phyloP scores from a whole-genome alignment of 2,797 vertebrate genomes.

The Anabacerthia variegaticeps region DNA sequence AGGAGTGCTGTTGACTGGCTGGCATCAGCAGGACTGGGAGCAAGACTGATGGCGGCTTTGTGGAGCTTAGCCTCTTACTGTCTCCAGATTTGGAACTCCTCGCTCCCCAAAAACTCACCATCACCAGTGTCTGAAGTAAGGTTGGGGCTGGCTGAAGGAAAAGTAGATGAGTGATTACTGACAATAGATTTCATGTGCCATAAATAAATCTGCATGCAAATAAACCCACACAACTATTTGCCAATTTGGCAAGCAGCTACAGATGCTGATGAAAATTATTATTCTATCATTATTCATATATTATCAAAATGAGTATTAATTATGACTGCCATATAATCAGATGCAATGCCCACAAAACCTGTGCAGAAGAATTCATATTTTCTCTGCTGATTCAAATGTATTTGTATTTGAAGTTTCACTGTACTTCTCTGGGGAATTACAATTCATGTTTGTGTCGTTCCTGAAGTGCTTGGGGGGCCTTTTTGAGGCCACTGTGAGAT shows the following conservation, averaged over 20 bases:
- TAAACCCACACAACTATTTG: not conserved
- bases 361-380: not conserved
- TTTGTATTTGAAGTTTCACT: not conserved
- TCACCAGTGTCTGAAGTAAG: not conserved
- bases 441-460: not conserved
- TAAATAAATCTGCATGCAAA: not conserved
- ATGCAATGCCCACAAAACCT: not conserved
- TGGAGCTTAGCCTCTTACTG: not conserved
- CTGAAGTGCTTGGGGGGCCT: not conserved
- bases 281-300: not conserved
- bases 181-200: not conserved
- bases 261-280: not conserved
- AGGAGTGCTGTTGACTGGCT: not conserved
- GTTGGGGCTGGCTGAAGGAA: not conserved
- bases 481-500: not conserved
- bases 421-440: not conserved
- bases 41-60: not conserved
- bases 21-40: not conserved
- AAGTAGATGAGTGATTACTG: not conserved
- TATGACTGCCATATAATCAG: not conserved
- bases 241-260: not conserved
- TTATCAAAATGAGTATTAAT: not conserved
- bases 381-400: conserved; percentile 5
- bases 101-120: not conserved
- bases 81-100: not conserved